Evolutionary conservation across 2,888 invertebrate genomes (phyloP).

Genomic region (Darwinula stevensoni): DNA sequence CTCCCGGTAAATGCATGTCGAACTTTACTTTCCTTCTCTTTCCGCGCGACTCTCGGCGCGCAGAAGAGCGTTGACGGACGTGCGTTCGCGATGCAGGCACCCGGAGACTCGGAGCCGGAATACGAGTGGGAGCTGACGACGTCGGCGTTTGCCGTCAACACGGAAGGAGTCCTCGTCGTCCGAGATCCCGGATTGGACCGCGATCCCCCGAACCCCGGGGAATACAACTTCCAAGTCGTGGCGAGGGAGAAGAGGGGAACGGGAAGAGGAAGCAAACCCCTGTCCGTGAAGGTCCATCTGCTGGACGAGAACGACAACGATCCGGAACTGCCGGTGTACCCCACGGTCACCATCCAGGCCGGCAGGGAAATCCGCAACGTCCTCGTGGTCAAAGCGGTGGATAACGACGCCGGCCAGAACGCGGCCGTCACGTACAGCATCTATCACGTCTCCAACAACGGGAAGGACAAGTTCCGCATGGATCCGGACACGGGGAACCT

Average conservation of each 20-base stretch:
- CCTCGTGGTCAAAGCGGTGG: constrained; percentile 43
- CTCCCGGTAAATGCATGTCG: too few species aligned
- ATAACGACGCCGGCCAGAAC: constrained; percentile 58
- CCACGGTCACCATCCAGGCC: constrained; percentile 50
- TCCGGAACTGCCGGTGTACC: constrained; percentile 42
- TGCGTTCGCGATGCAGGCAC: constrained; percentile 50
- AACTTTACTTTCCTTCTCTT: too few species aligned
- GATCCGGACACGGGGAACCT: constrained; percentile 40
- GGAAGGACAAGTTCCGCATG: constrained; percentile 52
- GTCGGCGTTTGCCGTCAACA: constrained; percentile 44
- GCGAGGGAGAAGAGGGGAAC: constrained; percentile 22
- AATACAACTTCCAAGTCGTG: constrained; percentile 55
- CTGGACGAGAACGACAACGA: constrained; percentile 58
- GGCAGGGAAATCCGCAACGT: constrained; percentile 35
- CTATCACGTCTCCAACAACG: constrained; percentile 70
- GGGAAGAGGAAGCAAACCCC: constrained; percentile 41
- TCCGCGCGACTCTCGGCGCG: too few species aligned
- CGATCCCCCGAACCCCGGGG: constrained; percentile 54
- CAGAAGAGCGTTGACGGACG: constrained; percentile 51
- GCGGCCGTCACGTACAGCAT: constrained; percentile 52
- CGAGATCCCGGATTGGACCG: constrained; percentile 55
- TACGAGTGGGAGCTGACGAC: constrained; percentile 62
- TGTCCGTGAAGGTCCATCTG: constrained; percentile 28
- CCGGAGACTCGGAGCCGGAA: constrained; percentile 41
- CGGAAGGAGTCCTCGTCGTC: constrained; percentile 38